Evolutionary conservation across 2,888 invertebrate species (phyloP).

Genomic region (Euplagia quadripunctaria): DNA sequence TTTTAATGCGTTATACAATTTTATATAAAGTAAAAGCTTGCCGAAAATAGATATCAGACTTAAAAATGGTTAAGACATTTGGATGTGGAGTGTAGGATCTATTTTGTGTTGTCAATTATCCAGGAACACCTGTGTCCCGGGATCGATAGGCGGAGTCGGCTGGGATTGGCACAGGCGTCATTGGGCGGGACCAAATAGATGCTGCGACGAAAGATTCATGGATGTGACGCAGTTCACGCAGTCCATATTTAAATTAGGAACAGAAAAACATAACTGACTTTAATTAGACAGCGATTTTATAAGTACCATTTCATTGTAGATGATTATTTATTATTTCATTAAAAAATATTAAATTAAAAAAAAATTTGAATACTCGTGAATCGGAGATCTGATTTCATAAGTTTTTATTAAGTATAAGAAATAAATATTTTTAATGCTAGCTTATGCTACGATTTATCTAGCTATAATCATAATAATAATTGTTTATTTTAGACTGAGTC

Average conservation of each 20-base stretch:
- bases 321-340: too few species aligned
- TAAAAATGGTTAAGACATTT: conserved; percentile 41
- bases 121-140: conserved; percentile 74
- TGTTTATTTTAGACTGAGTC: too few species aligned
- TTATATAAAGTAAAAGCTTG: too few species aligned
- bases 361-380: too few species aligned
- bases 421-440: too few species aligned
- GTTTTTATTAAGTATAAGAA: too few species aligned
- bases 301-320: too few species aligned
- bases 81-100: conserved; percentile 47
- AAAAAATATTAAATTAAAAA: too few species aligned
- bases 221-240: conserved; percentile 4
- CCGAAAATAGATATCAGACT: conserved; percentile 1
- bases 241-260: background rate
- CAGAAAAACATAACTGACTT: background rate
- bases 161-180: conserved; percentile 66
- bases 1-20: too few species aligned
- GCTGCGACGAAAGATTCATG: conserved; percentile 42
- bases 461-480: too few species aligned
- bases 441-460: too few species aligned
- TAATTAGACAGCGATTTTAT: background rate
- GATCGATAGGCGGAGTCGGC: conserved; percentile 78
- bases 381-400: too few species aligned
- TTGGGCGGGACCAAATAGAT: conserved; percentile 69
- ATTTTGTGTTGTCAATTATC: conserved; percentile 68